Evolutionary conservation across 2,797 vertebrate species (phyloP), one percentile per base, ranked within the genome.

Genomic region (Echiichthys vipera): DNA sequence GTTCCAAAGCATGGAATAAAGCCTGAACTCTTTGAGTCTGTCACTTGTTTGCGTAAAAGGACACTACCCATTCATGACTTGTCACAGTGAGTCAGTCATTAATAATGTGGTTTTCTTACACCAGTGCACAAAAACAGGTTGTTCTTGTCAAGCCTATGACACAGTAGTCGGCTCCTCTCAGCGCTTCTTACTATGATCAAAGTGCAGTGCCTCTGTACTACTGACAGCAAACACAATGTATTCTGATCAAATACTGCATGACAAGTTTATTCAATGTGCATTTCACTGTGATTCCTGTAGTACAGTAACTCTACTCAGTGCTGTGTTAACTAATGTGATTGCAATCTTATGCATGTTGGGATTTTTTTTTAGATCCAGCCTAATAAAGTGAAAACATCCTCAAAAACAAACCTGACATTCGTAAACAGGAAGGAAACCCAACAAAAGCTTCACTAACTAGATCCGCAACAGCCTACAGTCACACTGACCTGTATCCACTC

Each of bases 51-150:
- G 83, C 10, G 30, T 81, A 77, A 90, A 88, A 77, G 69, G 86
- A 87, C 83, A 78, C 84, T 67, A 36, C 71, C 83, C 81, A 92
- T 91, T 92, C 84, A 91, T 34, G 57, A 74, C 77, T 58, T 82
- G 88, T 78, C 88, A 74, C 77, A 81, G 84, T 87, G 91, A 91
- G 85, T 93, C 89, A 94, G 74, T 92, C 90, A 92, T 89, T 90
- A 92, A 92, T 93, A 74, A 90, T 90, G 81, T 78, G 74, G 58
- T 88, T 90, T n/a, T 90, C 77, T 74, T 92, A 90, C 87, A 85
- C 78, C 78, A 88, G 65, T 88, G 90, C 86, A 91, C 89, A 90
- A 91, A 91, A 95, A 95, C 95, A 93, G 94, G 95, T 95, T 92
- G 69, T 78, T 91, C 95, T 93, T 93, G 95, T 95, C 91, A 81